Base-by-base conservation (phyloP, 2,888 invertebrate species). In the Magallana nippona region DNA sequence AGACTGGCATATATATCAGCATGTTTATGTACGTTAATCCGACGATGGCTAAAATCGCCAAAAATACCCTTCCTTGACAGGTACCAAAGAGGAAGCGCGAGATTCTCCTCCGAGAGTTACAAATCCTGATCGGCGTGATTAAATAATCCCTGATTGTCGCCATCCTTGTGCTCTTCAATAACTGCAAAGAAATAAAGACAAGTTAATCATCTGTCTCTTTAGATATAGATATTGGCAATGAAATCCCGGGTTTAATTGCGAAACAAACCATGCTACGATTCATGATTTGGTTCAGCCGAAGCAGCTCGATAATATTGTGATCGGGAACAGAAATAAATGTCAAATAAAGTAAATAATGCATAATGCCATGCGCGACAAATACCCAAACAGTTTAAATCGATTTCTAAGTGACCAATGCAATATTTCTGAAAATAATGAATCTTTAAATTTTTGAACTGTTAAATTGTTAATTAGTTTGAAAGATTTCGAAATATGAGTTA, bases 1-100 rank as follows among this genome's bases (percentile, higher is more conserved):
- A 80, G 19, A 83, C 83, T 10, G 83, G 83, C 57, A 82, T 32
- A 22, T 82, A 78, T 10, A 78, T 78, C n/a, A 55, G 57, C 55
- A 78, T 78, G 55, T 82, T 82, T 17, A 82, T 22, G 17, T 78
- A 82, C 11, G 78, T 55, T 22, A 82, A 82, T 32, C 32, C 82
- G 15, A 19, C 57, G n/a, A 82, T 57, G 3, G 78, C 27, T n/a
- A 82, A 3, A 22, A 55, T 32, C n/a, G 63, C 44, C 11, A 71
- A 32, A 2, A 71, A 71, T 27, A 71, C 10, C 32, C 71, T 27
- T 15, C 71, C 71, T 22, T 32, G 71, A 27, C 71, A 71, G 1
- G 71, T 71, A 2, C 71, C 71, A 32, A 22, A 71, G 22, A 71
- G 22, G 32, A 71, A 22, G 15, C 71, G 71, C 22, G 71, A 71